Conservation (phyloP, 37 sponge, comb jelly and placozoan genomes). For the Lycopodina hypogea region DNA sequence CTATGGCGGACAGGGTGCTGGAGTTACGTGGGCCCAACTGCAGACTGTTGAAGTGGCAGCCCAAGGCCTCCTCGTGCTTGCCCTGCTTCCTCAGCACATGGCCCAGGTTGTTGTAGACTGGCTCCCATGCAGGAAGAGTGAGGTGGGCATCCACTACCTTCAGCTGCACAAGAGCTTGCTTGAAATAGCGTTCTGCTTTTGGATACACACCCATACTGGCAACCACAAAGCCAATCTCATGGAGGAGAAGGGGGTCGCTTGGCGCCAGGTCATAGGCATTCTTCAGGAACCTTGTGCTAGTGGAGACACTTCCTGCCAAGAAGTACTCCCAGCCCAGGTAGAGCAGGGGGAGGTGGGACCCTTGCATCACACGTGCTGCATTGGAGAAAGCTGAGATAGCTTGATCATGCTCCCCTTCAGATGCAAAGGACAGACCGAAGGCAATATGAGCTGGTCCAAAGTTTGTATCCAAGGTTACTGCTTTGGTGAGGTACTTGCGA, state of each 20-base stretch:
- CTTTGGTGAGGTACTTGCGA: constrained; percentile 68
- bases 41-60: constrained; percentile 49
- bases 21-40: constrained; percentile 45
- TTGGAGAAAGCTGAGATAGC: constrained; percentile 81
- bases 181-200: constrained; percentile 56
- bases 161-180: constrained; percentile 34
- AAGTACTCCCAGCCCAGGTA: constrained; percentile 81
- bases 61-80: constrained; percentile 53
- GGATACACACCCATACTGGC: constrained; percentile 22
- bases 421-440: constrained; percentile 69
- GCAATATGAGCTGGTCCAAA: constrained; percentile 70
- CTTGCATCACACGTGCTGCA: constrained; percentile 73
- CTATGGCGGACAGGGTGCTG: constrained; percentile 68
- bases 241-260: constrained; percentile 57
- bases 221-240: constrained; percentile 67
- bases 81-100: constrained; percentile 70
- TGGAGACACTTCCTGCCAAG: constrained; percentile 45
- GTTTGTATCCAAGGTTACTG: constrained; percentile 45
- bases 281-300: constrained; percentile 56
- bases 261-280: constrained; percentile 62
- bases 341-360: constrained; percentile 70
- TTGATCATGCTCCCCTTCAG: constrained; percentile 77
- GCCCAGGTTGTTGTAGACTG: constrained; percentile 79
- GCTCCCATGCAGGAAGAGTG: constrained; percentile 66
- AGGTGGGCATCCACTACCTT: constrained; percentile 40